Base-by-base conservation (phyloP, 2,888 invertebrate species). In the Drosophila pullipes region DNA sequence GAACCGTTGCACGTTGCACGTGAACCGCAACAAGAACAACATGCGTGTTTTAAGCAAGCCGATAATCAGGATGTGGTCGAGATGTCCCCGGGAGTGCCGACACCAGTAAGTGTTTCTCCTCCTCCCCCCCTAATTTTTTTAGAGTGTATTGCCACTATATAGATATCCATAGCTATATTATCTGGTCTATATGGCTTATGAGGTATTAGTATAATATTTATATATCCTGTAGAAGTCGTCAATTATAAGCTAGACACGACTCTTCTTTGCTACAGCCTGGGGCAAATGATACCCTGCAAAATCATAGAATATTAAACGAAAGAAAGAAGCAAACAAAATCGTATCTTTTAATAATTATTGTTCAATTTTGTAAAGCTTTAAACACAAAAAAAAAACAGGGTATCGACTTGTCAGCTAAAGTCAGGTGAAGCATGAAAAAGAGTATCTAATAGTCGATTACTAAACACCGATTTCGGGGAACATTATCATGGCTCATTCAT, bases 101-200 rank as follows among this genome's bases (percentile, higher is more conserved):
- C 49, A 25, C 39, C 39, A 44, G 72, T 72, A 25, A 71, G 72
- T 71, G 10, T 50, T 50, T 16, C 18, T 28, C 50, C 25, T 18
- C 11, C 18, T 18, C 10, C 18, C 10, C 18, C 3, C 0, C 30
- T 0, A 31, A 10, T 44, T 11, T 28, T 28, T 10, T 10, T 10
- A 3, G 10, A 18, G 28, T 18, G 3, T 30, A 28, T 28, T 18
- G 18, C 28, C 4, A 9, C 9, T 30, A n/a, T 41, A n/a, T n/a
- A n/a, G n/a, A n/a, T 10, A n/a, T 4, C n/a, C 10, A 11, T 9
- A 39, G 39, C 41, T 41, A 41, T n/a, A 41, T 41, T 11, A 44
- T 44, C 22, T 44, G 22, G 1, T 11, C n/a, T n/a, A 41, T 41
- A n/a, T n/a, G n/a, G 41, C n/a, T 11, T 41, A 16, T 18, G 31